Base-by-base conservation (phyloP, 1,140 invertebrate species). In the Ruditapes philippinarum region DNA sequence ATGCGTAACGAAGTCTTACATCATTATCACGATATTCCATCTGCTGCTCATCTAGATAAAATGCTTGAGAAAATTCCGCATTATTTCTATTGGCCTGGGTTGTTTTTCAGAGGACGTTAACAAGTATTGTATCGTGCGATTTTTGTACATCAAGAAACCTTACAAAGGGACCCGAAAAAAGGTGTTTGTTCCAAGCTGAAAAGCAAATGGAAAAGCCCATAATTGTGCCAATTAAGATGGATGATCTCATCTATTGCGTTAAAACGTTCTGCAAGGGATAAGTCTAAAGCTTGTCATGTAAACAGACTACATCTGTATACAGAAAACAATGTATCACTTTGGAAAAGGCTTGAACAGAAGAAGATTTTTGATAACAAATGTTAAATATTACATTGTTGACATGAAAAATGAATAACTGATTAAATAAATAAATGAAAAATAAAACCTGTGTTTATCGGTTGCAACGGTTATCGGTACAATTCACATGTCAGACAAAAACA, bases 61-160 rank as follows among this genome's bases (percentile, higher is more conserved):
- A 45, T 14, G 14, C 42, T 45, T 45, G 42, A 45, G 14, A 45
- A 45, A 14, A 14, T 76, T 19, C 12, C 36, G 45, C 36, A 49
- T 11, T 3, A 3, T 19, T 76, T 76, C n/a, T 76, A 76, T n/a
- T 76, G 73, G 19, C 40, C 73, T 36, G 68, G 68, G 2, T 14
- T 73, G 36, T n/a, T n/a, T n/a, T n/a, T 25, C 40, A 76, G 40
- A 76, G 11, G 25, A 25, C 14, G 45, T 76, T 9, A 76, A 57
- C n/a, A 36, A 38, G 42, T 83, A 83, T 45, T 83, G 62, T 31
- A 65, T 3, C 1, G 19, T 83, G 62, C 31, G 81, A 83, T 70
- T 45, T 14, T 0, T 83, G 38, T 5, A 68, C 81, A 0, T 57
- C 81, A 19, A 42, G 62, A 42, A 65, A 70, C 0, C 40, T 68